Evolutionary conservation across 2,888 invertebrate genomes (phyloP).

Genomic region (Dryadula phaetusa): DNA sequence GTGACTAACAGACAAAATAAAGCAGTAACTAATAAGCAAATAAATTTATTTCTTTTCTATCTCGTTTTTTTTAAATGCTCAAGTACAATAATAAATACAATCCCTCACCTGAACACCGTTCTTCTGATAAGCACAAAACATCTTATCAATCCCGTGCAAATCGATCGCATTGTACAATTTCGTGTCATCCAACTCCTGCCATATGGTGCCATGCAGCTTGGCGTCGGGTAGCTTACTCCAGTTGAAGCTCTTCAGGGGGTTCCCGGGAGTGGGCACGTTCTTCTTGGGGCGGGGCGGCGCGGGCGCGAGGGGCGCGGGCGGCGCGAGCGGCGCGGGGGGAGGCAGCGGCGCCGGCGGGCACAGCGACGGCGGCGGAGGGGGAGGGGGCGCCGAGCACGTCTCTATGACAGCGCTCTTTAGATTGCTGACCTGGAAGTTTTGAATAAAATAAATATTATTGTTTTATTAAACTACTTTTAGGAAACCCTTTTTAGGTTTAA

Average conservation of each 20-base stretch:
- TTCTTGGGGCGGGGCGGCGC: slow-evolving; percentile 87
- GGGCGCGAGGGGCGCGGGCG: slow-evolving; percentile 79
- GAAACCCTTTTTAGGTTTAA: not conserved
- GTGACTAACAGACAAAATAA: not conserved
- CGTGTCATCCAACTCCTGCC: slow-evolving; percentile 97
- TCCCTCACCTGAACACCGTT: slow-evolving; percentile 91
- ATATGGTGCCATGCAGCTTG: slow-evolving; percentile 96
- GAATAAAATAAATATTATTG: not conserved
- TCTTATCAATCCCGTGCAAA: slow-evolving; percentile 94
- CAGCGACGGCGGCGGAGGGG: slow-evolving; percentile 82
- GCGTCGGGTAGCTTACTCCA: slow-evolving; percentile 98
- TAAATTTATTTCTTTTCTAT: too few relatives aligned
- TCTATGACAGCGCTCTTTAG: slow-evolving; percentile 77
- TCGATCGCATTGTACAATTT: slow-evolving; percentile 96
- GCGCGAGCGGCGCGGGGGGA: slow-evolving; percentile 84
- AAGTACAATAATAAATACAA: too few relatives aligned
- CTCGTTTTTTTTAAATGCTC: too few relatives aligned
- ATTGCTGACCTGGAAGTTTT: slow-evolving; percentile 69
- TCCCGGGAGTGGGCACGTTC: slow-evolving; percentile 96
- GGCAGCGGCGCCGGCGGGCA: slow-evolving; percentile 84
- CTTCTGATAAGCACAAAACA: slow-evolving; percentile 97
- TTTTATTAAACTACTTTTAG: too few relatives aligned
- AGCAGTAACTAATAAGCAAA: not conserved
- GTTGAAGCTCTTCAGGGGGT: slow-evolving; percentile 97
- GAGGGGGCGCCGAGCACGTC: slow-evolving; percentile 63